These are phyloP conservation scores for Stomatorhinus ivindoensis DNA, from an alignment of 2,113 vertebrate species.

Conservation along the genomic window DNA sequence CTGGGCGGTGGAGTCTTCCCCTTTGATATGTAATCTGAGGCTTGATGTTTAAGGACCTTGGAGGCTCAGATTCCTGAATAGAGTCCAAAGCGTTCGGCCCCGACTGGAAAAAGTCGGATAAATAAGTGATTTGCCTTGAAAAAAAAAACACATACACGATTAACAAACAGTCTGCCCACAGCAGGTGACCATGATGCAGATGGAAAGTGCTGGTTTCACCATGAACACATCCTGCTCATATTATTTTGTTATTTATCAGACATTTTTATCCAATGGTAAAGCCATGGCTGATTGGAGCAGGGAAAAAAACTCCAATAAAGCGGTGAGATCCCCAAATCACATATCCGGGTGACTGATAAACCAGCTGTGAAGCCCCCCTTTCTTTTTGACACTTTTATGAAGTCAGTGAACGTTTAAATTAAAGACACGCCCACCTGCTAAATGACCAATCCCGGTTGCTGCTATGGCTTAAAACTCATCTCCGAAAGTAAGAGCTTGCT, in stretches of 20 bases:
- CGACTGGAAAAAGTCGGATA: background rate
- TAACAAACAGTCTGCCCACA: background rate
- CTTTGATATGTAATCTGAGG: constrained; percentile 6
- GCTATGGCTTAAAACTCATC: background rate
- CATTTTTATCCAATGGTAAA: background rate
- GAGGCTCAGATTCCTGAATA: background rate
- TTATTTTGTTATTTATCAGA: background rate
- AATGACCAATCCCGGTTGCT: background rate
- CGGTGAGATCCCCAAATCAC: background rate
- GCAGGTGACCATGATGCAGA: background rate
- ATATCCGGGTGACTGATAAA: background rate
- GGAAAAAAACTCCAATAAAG: background rate
- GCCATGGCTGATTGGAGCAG: background rate
- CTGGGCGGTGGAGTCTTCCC: background rate
- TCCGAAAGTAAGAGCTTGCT: background rate
- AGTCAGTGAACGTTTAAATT: background rate
- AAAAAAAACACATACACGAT: background rate
- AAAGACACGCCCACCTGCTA: background rate
- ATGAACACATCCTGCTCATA: background rate
- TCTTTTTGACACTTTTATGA: background rate
- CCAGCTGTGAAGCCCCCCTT: background rate
- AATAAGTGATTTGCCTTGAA: background rate
- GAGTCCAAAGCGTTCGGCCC: background rate
- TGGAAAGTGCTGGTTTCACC: background rate
- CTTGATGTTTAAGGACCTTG: background rate